Base-by-base conservation (phyloP, 2,113 vertebrate species). In the Pyxicephalus adspersus region DNA sequence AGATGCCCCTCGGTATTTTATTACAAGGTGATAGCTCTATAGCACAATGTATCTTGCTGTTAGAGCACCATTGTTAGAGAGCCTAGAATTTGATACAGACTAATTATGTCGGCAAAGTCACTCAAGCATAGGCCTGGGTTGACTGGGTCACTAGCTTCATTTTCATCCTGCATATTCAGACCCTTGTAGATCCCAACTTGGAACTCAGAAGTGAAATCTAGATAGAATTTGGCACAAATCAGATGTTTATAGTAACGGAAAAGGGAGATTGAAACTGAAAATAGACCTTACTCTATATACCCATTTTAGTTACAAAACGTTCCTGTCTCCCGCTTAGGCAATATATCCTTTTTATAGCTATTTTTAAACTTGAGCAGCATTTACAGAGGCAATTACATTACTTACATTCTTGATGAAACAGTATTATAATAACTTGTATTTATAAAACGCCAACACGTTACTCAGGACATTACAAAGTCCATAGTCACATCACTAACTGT, bases 1-100 rank as follows among this genome's bases (percentile, higher is more conserved):
- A 81, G 60, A 78, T 78, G 76, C 52, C 76, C 52, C 52, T 22
- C 45, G 61, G 77, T 70, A 70, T 80, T 68, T 63, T 70, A 71
- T 80, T 70, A 80, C 77, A 50, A 80, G 55, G 34, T 50, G 65
- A 45, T 80, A 50, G 65, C 11, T 19, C 55, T 70, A 20, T 61
- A 70, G 51, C 55, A 61, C 77, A 29, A 61, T 70, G 55, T 61
- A 45, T 23, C 54, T 70, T 71, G 66, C 66, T 61, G 18, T 68
- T 55, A 61, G 77, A 71, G 54, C 54, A 18, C 29, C 31, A n/a
- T 80, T 80, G 65, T 67, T 38, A 60, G 23, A 71, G 58, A 23
- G 31, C 31, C 28, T 57, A 18, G 51, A 73, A 81, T 23, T 64
- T 73, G 79, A 81, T 64, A 64, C 51, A 22, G 38, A 64, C 58